Conservation (phyloP, 1,140 invertebrate species). For the Drosophila ogumai region DNA sequence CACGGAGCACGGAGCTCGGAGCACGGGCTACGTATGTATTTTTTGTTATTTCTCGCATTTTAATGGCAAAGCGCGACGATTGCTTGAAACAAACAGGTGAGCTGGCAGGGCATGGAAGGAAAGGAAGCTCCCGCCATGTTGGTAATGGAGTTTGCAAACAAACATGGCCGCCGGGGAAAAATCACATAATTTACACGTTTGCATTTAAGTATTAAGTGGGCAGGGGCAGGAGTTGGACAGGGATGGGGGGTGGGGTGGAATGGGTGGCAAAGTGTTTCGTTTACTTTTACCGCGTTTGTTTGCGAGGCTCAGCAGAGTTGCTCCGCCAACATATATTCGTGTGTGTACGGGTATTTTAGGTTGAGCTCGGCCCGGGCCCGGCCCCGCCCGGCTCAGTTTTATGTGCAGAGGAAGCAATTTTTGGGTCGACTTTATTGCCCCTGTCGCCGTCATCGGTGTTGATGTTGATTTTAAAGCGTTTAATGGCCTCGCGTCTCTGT, state of each 20-base stretch:
- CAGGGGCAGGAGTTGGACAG: constrained; percentile 8
- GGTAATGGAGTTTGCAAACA: constrained; percentile 82
- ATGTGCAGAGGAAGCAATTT: constrained; percentile 80
- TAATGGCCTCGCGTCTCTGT: constrained; percentile 55
- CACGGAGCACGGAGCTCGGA: constrained; percentile 25
- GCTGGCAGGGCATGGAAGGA: not conserved
- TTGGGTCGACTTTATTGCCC: constrained; percentile 81
- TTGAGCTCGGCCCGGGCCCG: constrained; percentile 28
- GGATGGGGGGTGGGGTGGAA: not conserved
- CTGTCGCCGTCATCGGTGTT: constrained; percentile 63
- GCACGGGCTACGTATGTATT: constrained; percentile 30
- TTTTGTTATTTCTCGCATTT: constrained; percentile 47
- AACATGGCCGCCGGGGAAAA: constrained; percentile 82
- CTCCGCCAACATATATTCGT: constrained; percentile 34
- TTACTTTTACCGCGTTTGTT: constrained; percentile 74
- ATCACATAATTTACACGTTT: constrained; percentile 83
- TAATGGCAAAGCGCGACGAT: constrained; percentile 80
- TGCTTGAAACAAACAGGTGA: constrained; percentile 78
- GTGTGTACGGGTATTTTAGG: constrained; percentile 68
- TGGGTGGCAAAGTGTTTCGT: constrained; percentile 72
- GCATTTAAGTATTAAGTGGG: constrained; percentile 83
- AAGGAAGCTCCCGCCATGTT: constrained; percentile 74
- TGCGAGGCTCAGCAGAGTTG: constrained; percentile 67
- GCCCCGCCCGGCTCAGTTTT: constrained; percentile 60
- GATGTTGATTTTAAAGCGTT: constrained; percentile 82